Evolutionary conservation across 2,113 vertebrate species (phyloP).

Genomic region (Dasyurus viverrinus): DNA sequence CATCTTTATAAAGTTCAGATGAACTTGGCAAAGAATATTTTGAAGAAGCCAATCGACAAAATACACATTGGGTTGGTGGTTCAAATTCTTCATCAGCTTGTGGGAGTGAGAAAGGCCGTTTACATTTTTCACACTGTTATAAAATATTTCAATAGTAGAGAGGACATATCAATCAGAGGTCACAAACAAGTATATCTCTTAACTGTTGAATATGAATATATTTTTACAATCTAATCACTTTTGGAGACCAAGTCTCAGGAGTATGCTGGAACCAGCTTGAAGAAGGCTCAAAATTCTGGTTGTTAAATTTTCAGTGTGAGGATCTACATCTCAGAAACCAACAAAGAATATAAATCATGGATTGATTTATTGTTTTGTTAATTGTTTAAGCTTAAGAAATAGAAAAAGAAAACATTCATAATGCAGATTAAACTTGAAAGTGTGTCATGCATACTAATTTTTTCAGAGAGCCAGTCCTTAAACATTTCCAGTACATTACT

Average conservation of each 20-base stretch:
- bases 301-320: background rate
- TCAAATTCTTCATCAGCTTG: conserved; percentile 47
- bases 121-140: conserved; percentile 77
- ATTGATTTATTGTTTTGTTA: background rate
- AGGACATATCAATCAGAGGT: conserved; percentile 21
- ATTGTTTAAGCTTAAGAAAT: background rate
- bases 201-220: background rate
- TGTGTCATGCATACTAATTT: background rate
- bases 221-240: background rate
- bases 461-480: background rate
- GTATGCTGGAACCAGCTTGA: background rate
- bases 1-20: background rate
- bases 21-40: background rate
- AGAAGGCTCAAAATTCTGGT: background rate
- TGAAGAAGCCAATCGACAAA: conserved; percentile 66
- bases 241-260: background rate
- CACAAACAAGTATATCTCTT: background rate
- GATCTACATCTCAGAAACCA: background rate
- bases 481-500: background rate
- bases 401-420: background rate
- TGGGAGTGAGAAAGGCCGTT: conserved; percentile 73
- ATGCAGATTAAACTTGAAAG: background rate
- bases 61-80: conserved; percentile 62
- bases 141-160: conserved; percentile 30
- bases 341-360: background rate